phyloP scores from a whole-genome alignment of 1,140 invertebrate species.

The Atta texana region DNA sequence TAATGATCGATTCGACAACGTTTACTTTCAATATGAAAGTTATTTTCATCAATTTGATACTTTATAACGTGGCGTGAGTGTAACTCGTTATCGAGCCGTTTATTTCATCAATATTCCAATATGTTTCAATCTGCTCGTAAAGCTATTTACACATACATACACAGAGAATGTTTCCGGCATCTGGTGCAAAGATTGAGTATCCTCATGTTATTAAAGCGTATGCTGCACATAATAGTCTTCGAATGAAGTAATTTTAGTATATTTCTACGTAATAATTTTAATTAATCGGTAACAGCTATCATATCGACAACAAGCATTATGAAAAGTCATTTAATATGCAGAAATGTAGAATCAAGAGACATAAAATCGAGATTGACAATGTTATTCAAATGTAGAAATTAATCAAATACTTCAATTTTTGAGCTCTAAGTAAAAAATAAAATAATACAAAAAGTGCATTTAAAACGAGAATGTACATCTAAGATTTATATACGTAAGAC shows the following conservation, averaged over 20 bases:
- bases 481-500: background rate
- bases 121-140: slow-evolving; percentile 50
- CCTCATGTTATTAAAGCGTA: background rate
- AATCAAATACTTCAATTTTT: background rate
- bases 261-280: slow-evolving; percentile 1
- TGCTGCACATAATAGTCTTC: background rate
- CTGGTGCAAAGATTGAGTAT: slow-evolving; percentile 27
- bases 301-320: background rate
- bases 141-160: slow-evolving; percentile 17
- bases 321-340: background rate
- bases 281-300: slow-evolving; percentile 31
- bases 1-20: slow-evolving; percentile 26
- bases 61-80: slow-evolving; percentile 34
- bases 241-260: background rate
- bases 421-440: background rate
- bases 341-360: background rate
- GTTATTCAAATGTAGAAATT: background rate
- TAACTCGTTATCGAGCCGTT: slow-evolving; percentile 39
- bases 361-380: background rate
- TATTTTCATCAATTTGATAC: slow-evolving; percentile 28
- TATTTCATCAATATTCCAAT: slow-evolving; percentile 53
- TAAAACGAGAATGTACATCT: too few relatives aligned
- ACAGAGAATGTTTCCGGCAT: slow-evolving; percentile 7
- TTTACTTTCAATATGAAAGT: slow-evolving; percentile 40
- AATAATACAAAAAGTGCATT: background rate